Evolutionary conservation across 2,797 vertebrate species (phyloP), one percentile per base, ranked within the genome.

Genomic region (Coregonus suidteri): DNA sequence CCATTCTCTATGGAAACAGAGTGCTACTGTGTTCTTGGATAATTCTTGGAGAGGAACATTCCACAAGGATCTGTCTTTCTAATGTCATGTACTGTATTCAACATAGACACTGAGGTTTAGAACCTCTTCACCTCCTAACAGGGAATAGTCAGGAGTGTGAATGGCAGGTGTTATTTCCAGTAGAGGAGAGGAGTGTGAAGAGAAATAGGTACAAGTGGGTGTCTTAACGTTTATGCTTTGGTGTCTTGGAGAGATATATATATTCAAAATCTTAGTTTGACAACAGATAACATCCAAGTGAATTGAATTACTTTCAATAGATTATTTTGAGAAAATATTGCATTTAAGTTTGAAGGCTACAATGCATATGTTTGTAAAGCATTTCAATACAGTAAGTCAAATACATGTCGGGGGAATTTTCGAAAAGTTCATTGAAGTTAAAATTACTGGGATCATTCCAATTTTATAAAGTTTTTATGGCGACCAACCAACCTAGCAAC

Each of bases 21-120:
- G 88, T 82, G 25, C 25, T 25, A 25, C 25, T 25, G 25, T 25
- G 85, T 47, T 68, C 79, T 74, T 31, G 84, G 31, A 34, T 80
- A 79, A 72, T 76, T 18, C 76, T 18, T 74, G 53, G 11, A 11
- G 31, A 16, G 31, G 62, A 13, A 18, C 53, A 31, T 59, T 72
- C 15, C 0, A 9, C 13, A 53, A 34, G 31, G 20, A n/a, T 54
- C 20, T 18, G 56, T 30, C 20, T 64, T 9, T 20, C 9, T 64
- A 20, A 64, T 64, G n/a, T 20, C 7, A 30, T 30, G 59, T 67
- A 35, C 30, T 67, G 31, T 67, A 6, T 34, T 67, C 3, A 6
- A 67, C 31, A 67, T 0, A 6, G 30, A 5, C 5, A 16, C 31
- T 67, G 5, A 4, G 31, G 31, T 18, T 67, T 13, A 67, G 59